phyloP scores from a whole-genome alignment of 2,888 invertebrate species.

The Acrobeloides nanus region DNA sequence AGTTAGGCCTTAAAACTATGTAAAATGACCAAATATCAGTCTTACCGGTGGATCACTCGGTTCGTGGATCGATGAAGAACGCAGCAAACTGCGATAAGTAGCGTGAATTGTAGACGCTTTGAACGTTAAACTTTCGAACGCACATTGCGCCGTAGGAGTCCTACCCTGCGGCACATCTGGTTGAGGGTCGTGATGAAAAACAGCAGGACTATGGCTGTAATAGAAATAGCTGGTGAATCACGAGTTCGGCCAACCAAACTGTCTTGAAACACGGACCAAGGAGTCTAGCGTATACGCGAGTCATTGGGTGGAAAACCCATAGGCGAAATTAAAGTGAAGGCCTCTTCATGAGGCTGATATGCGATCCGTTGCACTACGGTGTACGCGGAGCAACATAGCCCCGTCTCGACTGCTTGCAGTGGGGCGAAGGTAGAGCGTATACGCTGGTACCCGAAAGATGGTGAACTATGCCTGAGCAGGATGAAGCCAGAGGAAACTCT shows the following conservation, averaged over 20 bases:
- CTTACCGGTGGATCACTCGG: too few species aligned
- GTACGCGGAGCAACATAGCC: conserved; percentile 60
- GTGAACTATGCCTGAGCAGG: conserved; percentile 69
- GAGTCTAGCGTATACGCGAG: conserved; percentile 69
- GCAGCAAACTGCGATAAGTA: too few species aligned
- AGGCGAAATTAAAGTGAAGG: conserved; percentile 67
- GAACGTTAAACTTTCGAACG: too few species aligned
- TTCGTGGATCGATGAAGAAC: too few species aligned
- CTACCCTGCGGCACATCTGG: too few species aligned
- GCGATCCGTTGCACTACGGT: conserved; percentile 16
- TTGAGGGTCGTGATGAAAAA: too few species aligned
- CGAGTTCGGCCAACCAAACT: conserved; percentile 63
- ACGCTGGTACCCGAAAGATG: conserved; percentile 69
- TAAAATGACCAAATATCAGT: too few species aligned
- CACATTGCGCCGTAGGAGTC: too few species aligned
- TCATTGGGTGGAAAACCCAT: conserved; percentile 64
- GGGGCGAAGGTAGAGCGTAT: conserved; percentile 63
- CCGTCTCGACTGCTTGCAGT: conserved; percentile 57
- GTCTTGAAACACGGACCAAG: conserved; percentile 74
- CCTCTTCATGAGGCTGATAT: conserved; percentile 21
- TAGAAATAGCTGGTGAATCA: too few species aligned
- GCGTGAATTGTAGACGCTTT: too few species aligned
- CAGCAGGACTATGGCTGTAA: too few species aligned
- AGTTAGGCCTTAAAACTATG: too few species aligned
- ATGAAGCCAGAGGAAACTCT: conserved; percentile 67